A percentile compares a stretch with the other conserved stretches of the same genome.
Evolutionary conservation across 2,113 vertebrate species (phyloP).

Genomic region (Naja naja): DNA sequence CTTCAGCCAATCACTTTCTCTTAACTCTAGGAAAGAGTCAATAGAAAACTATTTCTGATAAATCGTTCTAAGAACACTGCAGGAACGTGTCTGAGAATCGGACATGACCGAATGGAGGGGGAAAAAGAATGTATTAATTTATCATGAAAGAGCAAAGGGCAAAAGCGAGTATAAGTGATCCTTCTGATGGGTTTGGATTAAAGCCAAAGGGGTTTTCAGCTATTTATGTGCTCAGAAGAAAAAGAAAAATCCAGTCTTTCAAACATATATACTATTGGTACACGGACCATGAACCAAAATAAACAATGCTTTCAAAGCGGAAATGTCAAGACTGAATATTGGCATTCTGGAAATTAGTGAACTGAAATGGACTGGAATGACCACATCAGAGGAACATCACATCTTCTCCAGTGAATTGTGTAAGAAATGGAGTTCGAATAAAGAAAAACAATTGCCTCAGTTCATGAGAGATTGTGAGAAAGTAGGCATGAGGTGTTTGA

Average conservation of each 20-base stretch:
- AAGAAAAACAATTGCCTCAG: not conserved
- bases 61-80: not conserved
- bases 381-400: not conserved
- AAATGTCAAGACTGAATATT: not conserved
- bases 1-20: not conserved
- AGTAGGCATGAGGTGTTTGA: not conserved
- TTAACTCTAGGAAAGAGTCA: not conserved
- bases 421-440: not conserved
- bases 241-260: not conserved
- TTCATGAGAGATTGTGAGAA: not conserved
- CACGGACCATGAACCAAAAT: not conserved
- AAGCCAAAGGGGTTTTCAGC: not conserved
- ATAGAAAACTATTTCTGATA: not conserved
- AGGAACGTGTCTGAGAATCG: not conserved
- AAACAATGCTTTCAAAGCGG: not conserved
- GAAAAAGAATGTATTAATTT: not conserved
- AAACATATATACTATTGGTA: not conserved
- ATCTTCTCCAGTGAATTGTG: not conserved
- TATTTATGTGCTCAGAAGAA: not conserved
- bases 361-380: not conserved
- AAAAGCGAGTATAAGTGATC: not conserved
- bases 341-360: not conserved
- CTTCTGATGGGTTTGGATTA: not conserved
- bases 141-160: not conserved
- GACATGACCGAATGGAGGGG: not conserved